phyloP scores from a whole-genome alignment of 2,113 vertebrate species.

The Semnornis frantzii region DNA sequence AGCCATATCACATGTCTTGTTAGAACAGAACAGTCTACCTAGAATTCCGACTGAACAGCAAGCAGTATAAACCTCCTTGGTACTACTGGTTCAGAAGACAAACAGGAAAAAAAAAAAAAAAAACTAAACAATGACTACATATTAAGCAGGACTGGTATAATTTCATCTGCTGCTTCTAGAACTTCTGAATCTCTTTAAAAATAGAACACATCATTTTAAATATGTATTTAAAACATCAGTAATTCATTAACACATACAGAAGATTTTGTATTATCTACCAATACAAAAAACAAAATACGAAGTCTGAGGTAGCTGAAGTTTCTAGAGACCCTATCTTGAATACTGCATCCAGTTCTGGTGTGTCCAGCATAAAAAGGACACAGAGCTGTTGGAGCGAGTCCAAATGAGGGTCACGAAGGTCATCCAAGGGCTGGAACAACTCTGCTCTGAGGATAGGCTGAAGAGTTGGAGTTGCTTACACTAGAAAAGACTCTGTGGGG shows the following conservation, averaged over 20 bases:
- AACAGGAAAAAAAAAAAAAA: background rate
- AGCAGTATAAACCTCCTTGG: background rate
- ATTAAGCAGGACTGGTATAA: background rate
- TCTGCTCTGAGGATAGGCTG: too few species aligned
- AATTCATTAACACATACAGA: fast-evolving
- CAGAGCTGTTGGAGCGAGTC: too few species aligned
- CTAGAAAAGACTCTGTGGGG: too few species aligned
- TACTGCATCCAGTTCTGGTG: too few species aligned
- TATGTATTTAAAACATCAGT: background rate
- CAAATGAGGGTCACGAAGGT: too few species aligned
- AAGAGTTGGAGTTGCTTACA: too few species aligned
- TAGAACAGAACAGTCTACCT: background rate
- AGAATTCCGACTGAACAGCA: background rate
- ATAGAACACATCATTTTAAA: fast-evolving
- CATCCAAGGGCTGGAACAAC: too few species aligned
- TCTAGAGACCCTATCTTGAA: too few species aligned
- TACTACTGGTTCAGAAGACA: background rate
- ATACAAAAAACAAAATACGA: background rate
- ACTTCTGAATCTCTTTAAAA: background rate
- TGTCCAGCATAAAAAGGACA: too few species aligned
- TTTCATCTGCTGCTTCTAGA: background rate
- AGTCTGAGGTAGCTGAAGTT: background rate
- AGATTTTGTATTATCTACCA: background rate
- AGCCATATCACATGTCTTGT: fast-evolving
- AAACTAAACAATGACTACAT: fast-evolving